phyloP scores from a whole-genome alignment of 2,797 vertebrate species.

The Myotis findleyi region DNA sequence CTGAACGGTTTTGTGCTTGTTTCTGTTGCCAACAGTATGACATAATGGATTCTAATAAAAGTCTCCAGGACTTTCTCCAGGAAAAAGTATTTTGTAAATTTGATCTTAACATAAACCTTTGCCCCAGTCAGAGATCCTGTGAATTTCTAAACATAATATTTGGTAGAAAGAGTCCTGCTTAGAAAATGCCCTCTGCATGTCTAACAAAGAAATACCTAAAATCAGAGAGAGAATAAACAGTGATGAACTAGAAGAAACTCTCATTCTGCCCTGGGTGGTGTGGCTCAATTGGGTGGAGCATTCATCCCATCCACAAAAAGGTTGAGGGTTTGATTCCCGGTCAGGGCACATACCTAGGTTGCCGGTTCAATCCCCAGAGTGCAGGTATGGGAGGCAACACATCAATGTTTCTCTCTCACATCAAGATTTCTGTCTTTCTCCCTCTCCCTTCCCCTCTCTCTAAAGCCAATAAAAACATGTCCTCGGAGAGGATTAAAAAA shows the following conservation, averaged over 20 bases:
- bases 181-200: neutral
- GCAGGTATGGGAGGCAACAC: neutral
- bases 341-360: neutral
- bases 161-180: neutral
- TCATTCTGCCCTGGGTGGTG: neutral
- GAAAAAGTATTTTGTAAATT: slow-evolving; percentile 4
- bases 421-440: neutral
- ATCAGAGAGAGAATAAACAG: neutral
- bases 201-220: slow-evolving; percentile 25
- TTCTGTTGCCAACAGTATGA: neutral
- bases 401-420: neutral
- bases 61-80: neutral
- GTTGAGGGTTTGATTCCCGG: neutral
- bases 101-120: slow-evolving; percentile 3
- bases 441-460: neutral
- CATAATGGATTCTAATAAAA: neutral
- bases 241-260: neutral
- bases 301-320: neutral
- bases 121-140: neutral
- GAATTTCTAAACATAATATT: neutral
- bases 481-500: neutral
- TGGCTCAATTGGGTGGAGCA: neutral
- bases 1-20: rapidly evolving
- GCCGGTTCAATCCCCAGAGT: neutral
- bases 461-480: neutral